Evolutionary conservation across 1,140 invertebrate genomes (phyloP), one percentile per base, ranked within the genome.

Genomic region (Phortica variegata): DNA sequence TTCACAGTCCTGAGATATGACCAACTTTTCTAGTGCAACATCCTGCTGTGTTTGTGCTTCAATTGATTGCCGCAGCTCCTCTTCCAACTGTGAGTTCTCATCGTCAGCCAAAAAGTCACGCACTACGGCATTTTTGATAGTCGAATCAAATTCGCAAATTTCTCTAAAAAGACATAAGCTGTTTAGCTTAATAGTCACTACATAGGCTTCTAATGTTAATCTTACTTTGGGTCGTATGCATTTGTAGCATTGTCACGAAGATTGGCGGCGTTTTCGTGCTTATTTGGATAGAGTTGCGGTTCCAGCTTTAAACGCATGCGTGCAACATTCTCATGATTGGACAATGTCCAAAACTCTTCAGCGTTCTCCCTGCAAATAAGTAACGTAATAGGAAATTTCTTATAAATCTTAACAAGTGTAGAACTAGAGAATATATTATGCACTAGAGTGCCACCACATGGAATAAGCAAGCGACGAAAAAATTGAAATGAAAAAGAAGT

Each of bases 221-320:
- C 52, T 59, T 59, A 75, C 72, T 74, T 75, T 39, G 71, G 52
- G 29, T 75, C 72, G 19, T 71, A 75, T 20, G 61, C 56, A 51
- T 59, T 75, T 40, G 66, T 62, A 8, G 72, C 61, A 73, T 86
- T 85, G 58, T 87, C 85, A n/a, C 85, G 70, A n/a, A 83, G 56
- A 44, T 80, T 77, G 48, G 82, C 83, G 1, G 85, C 84, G 47
- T 85, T 82, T n/a, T 75, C 77, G 53, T 86, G 85, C 23, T 65
- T 61, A 23, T 74, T 74, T 21, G 73, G 70, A 83, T 82, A 78
- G 76, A 85, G 49, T 75, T 78, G 57, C 0, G 79, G 82, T 34
- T 81, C 76, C 39, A 86, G 62, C 57, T 85, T 86, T 1, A 84
- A 77, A 15, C 84, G 76, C 85, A 87, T 87, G 26, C 85, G 75